Evolutionary conservation across 2,888 invertebrate genomes (phyloP).

Genomic region (Barypeithes pellucidus): DNA sequence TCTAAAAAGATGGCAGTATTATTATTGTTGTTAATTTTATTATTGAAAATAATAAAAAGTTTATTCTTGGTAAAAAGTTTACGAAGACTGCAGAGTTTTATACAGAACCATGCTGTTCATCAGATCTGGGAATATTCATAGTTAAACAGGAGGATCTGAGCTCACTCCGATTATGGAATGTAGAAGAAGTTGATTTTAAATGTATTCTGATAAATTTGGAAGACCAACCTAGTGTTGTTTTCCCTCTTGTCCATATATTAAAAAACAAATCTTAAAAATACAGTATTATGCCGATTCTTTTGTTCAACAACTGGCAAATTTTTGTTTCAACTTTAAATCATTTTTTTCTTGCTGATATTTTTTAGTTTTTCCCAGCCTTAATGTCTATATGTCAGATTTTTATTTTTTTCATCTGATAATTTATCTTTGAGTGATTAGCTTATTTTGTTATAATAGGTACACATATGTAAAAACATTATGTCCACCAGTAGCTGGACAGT

Average conservation of each 20-base stretch:
- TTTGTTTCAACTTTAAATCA: not conserved
- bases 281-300: not conserved
- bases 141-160: not conserved
- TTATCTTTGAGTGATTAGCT: not conserved
- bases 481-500: not conserved
- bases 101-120: slow-evolving; percentile 1
- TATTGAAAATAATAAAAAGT: not conserved
- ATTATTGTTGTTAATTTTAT: not conserved
- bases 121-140: not conserved
- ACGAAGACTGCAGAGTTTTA: not conserved
- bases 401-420: not conserved
- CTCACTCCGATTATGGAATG: not conserved
- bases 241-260: not conserved
- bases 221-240: not conserved
- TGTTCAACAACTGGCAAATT: not conserved
- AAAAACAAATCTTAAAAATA: not conserved
- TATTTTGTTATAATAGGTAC: not conserved
- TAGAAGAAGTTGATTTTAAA: not conserved
- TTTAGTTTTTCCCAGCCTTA: too few species aligned
- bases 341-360: too few species aligned
- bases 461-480: not conserved
- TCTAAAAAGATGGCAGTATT: not conserved
- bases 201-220: not conserved
- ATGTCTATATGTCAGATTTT: too few species aligned
- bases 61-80: not conserved